A percentile compares a stretch with the other conserved stretches of the same genome.
Conservation (phyloP, 2,797 vertebrate species). For the Ctenosaura bakeri region DNA sequence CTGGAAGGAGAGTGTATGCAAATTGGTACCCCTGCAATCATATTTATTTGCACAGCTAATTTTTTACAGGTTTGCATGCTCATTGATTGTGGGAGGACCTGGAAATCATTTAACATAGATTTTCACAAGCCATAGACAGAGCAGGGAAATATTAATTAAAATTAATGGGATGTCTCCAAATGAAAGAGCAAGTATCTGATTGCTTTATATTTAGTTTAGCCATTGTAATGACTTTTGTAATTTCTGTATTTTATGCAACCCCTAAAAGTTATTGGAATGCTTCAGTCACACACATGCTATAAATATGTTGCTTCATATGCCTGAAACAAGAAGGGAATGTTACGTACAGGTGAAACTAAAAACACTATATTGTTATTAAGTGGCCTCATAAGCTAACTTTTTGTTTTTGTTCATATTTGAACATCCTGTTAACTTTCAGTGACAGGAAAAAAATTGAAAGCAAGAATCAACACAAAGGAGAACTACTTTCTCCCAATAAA, state of each 20-base stretch:
- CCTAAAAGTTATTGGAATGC: not conserved
- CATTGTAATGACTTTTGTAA: not conserved
- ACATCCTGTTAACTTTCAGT: not conserved
- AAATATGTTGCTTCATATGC: not conserved
- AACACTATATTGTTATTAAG: not conserved
- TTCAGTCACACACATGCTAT: not conserved
- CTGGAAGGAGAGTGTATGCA: not conserved
- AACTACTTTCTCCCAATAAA: too few relatives aligned
- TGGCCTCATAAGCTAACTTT: not conserved
- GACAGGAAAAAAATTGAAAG: not conserved
- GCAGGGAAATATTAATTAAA: slow-evolving; percentile 33
- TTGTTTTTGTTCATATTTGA: not conserved
- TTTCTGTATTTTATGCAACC: not conserved
- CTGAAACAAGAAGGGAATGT: not conserved
- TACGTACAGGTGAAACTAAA: not conserved
- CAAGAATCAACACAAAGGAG: too few relatives aligned
- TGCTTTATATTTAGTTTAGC: slow-evolving; percentile 43
- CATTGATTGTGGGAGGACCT: not conserved
- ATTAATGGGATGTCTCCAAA: not conserved
- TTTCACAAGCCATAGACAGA: not conserved
- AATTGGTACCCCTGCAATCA: not conserved
- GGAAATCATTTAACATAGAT: slow-evolving; percentile 16
- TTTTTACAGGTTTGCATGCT: slow-evolving; percentile 21
- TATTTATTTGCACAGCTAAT: fast-evolving
- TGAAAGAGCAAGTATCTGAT: slow-evolving; percentile 29